Evolutionary conservation across 2,113 vertebrate genomes (phyloP).

Genomic region (Anseranas semipalmata): DNA sequence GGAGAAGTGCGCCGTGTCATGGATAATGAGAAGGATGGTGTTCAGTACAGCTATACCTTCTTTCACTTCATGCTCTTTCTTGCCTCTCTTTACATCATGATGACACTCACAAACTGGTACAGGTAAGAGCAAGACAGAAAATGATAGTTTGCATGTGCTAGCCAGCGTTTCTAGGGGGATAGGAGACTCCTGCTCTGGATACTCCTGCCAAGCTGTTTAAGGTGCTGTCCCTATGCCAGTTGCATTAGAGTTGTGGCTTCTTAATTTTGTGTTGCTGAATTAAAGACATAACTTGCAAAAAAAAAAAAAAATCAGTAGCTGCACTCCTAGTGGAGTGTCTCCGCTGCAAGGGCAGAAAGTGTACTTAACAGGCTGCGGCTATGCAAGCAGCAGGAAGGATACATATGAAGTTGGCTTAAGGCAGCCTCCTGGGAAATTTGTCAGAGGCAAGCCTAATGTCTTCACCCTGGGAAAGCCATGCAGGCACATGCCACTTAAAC

Average conservation of each 20-base stretch:
- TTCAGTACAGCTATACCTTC: slow-evolving; percentile 91
- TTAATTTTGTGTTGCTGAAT: not conserved
- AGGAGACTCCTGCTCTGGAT: not conserved
- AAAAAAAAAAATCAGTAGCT: not conserved
- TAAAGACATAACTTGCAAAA: not conserved
- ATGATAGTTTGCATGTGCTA: fast-evolving
- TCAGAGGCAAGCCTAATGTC: not conserved
- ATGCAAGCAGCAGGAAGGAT: not conserved
- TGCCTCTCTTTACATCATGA: slow-evolving; percentile 96
- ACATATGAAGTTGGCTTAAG: not conserved
- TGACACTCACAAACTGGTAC: slow-evolving; percentile 97
- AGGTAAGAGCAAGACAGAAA: slow-evolving; percentile 78
- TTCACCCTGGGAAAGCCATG: not conserved
- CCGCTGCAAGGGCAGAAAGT: not conserved
- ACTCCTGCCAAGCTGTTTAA: not conserved
- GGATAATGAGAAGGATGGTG: slow-evolving; percentile 88
- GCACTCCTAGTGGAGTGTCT: not conserved
- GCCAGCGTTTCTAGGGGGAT: not conserved
- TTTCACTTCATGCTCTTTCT: slow-evolving; percentile 93
- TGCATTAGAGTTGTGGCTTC: not conserved
- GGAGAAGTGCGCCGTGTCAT: slow-evolving; percentile 74
- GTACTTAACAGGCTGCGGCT: not conserved
- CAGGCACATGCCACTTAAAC: not conserved
- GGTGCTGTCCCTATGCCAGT: not conserved
- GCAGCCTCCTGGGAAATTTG: not conserved